Conservation (phyloP, 1,140 invertebrate species). For the Neodiprion lecontei region DNA sequence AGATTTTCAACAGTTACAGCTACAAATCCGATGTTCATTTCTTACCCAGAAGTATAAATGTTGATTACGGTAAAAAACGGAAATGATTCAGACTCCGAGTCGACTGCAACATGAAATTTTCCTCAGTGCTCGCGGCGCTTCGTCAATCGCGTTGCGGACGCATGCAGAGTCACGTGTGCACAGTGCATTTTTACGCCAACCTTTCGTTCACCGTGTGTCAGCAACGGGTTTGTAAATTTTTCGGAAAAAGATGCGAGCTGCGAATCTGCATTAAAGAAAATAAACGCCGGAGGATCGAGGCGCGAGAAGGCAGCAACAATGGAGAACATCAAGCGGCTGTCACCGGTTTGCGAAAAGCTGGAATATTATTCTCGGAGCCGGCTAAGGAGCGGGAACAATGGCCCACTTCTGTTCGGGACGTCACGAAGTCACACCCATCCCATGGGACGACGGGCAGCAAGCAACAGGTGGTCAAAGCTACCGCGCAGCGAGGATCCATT, state of each 20-base stretch:
- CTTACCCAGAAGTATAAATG: too few species aligned
- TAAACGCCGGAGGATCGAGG: neutral
- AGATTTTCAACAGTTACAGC: too few species aligned
- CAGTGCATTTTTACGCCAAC: too few species aligned
- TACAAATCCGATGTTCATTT: too few species aligned
- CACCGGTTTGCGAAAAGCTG: neutral
- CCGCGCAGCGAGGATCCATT: slow-evolving; percentile 33
- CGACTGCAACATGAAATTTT: too few species aligned
- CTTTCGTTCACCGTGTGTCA: too few species aligned
- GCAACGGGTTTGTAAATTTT: too few species aligned
- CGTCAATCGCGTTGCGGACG: too few species aligned
- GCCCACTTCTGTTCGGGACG: slow-evolving; percentile 37
- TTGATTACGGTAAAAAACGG: too few species aligned
- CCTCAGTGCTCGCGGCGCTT: too few species aligned
- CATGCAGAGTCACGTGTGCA: too few species aligned
- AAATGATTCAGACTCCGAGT: too few species aligned
- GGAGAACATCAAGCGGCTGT: neutral
- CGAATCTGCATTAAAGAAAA: neutral
- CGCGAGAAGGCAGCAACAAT: neutral
- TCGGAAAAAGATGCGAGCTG: neutral
- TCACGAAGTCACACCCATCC: slow-evolving; percentile 41
- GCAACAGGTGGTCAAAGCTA: slow-evolving; percentile 52
- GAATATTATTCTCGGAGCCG: neutral
- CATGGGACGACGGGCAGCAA: slow-evolving; percentile 25
- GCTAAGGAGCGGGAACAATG: slow-evolving; percentile 27